These are phyloP conservation scores for Eretmochelys imbricata DNA, from an alignment of 2,113 vertebrate species.

Conservation along the genomic window DNA sequence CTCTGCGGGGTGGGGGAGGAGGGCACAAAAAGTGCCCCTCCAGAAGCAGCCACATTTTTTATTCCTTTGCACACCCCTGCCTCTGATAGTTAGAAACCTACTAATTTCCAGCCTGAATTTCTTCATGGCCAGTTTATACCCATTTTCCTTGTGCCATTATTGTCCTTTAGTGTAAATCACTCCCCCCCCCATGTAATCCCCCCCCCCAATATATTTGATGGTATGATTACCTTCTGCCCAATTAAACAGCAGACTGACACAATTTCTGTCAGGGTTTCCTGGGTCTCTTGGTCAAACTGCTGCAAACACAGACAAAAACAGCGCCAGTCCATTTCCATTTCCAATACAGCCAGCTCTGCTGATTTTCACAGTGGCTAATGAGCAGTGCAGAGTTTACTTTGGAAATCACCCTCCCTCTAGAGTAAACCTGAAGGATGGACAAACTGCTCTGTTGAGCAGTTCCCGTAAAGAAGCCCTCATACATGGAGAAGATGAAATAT, in stretches of 20 bases:
- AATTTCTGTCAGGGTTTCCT: background rate
- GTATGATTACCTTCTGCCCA: background rate
- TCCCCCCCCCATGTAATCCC: background rate
- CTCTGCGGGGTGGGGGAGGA: too few species aligned
- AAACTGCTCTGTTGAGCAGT: fast-evolving
- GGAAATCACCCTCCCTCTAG: fast-evolving
- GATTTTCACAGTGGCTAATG: background rate
- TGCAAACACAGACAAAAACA: background rate
- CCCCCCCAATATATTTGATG: background rate
- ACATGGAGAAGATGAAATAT: background rate
- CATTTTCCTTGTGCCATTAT: background rate
- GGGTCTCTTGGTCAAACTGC: background rate
- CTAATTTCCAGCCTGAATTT: background rate
- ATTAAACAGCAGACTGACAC: background rate
- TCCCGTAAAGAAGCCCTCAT: fast-evolving
- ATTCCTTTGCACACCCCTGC: too few species aligned
- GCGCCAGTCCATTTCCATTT: background rate
- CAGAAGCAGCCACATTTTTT: too few species aligned
- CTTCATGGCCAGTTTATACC: background rate
- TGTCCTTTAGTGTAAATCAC: background rate
- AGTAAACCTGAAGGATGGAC: fast-evolving
- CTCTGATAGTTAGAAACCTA: background rate
- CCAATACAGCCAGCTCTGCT: background rate
- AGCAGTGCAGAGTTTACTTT: background rate
- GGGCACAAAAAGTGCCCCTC: too few species aligned